Conservation (phyloP, 2,888 invertebrate genomes). For the Limnephilus marmoratus region DNA sequence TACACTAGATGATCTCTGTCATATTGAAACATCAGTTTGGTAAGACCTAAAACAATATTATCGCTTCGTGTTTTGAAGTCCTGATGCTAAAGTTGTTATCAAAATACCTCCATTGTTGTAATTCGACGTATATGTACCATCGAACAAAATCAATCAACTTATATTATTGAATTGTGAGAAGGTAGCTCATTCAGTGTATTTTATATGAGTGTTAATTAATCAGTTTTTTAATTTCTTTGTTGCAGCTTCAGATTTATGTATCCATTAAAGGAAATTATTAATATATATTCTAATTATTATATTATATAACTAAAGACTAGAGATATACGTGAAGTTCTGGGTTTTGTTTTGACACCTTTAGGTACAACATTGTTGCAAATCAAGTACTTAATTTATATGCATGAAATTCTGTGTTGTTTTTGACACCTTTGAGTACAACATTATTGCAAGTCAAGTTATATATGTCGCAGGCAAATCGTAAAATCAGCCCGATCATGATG, state of each 20-base stretch:
- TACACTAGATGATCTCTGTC: not conserved
- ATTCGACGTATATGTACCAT: not conserved
- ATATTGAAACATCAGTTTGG: not conserved
- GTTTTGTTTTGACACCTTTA: constrained; percentile 10
- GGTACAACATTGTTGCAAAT: constrained; percentile 11
- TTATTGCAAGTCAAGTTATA: not conserved
- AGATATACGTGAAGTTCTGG: not conserved
- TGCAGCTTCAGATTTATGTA: not conserved
- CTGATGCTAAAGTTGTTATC: not conserved
- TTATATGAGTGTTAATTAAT: not conserved
- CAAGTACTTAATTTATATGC: not conserved
- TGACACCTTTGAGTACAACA: not conserved
- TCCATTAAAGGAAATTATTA: constrained; percentile 6
- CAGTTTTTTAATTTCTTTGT: not conserved
- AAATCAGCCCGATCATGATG: too few species aligned
- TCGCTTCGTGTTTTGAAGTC: not conserved
- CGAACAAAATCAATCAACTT: not conserved
- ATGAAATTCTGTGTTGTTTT: not conserved
- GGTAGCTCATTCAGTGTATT: not conserved
- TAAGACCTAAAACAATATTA: not conserved
- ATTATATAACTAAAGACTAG: not conserved
- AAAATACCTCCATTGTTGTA: not conserved
- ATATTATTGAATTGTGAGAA: not conserved
- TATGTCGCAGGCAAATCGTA: too few species aligned
- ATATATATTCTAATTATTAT: constrained; percentile 7